Evolutionary conservation across 2,888 invertebrate genomes (phyloP).

Genomic region (Oscheius sp.): DNA sequence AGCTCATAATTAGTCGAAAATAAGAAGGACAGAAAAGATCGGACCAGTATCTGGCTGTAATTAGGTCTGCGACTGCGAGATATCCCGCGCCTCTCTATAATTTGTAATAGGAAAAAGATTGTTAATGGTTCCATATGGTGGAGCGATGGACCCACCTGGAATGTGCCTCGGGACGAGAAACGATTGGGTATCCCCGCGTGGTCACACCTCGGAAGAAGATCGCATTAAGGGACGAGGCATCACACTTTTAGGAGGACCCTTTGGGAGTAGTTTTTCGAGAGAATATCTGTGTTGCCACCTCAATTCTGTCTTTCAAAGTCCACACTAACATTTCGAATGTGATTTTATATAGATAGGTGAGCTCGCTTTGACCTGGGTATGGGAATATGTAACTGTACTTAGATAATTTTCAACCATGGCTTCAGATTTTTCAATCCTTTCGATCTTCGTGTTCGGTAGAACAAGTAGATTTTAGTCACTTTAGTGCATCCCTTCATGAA

Average conservation of each 20-base stretch:
- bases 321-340: neutral
- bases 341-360: neutral
- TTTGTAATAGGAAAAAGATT: conserved; percentile 36
- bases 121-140: conserved; percentile 36
- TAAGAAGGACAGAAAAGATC: no score
- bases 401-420: no score
- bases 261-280: neutral
- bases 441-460: no score
- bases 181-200: conserved; percentile 14
- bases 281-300: neutral
- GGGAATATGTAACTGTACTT: no score
- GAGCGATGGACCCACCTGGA: neutral
- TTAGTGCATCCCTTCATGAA: no score
- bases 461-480: no score
- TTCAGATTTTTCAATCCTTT: no score
- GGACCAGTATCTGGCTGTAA: conserved; percentile 2
- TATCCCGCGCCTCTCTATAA: conserved; percentile 22
- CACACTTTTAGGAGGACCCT: neutral
- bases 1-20: no score
- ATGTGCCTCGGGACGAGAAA: neutral
- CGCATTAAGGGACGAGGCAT: conserved; percentile 15
- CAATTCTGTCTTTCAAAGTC: neutral
- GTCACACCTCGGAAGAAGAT: conserved; percentile 35
- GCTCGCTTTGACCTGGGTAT: no score
- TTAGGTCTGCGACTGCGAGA: conserved; percentile 4